Evolutionary conservation across 2,888 invertebrate genomes (phyloP).

Genomic region (Euclidia mi): DNA sequence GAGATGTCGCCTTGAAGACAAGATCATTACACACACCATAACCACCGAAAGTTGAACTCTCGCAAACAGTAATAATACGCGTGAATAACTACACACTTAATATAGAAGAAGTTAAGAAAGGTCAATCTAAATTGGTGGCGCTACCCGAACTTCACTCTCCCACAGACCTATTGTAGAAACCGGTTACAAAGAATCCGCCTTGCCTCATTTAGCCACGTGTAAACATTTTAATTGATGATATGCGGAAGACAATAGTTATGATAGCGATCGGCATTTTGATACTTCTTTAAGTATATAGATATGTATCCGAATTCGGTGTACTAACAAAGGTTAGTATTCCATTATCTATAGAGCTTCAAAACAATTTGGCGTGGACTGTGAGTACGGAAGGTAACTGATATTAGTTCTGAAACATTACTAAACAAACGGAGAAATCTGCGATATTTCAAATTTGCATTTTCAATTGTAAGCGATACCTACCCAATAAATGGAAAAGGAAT

Average conservation of each 20-base stretch:
- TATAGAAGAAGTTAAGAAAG: conserved; percentile 61
- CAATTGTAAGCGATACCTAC: conserved; percentile 50
- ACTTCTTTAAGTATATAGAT: conserved; percentile 60
- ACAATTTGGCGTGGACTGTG: conserved; percentile 22
- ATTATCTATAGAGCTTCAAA: conserved; percentile 44
- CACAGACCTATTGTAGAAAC: conserved; percentile 81
- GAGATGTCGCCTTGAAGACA: conserved; percentile 84
- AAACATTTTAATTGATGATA: conserved; percentile 88
- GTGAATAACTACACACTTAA: conserved; percentile 40
- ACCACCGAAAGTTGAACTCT: conserved; percentile 70
- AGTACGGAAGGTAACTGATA: background rate
- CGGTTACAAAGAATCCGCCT: conserved; percentile 82
- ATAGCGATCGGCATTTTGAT: conserved; percentile 73
- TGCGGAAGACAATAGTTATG: conserved; percentile 82
- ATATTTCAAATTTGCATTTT: conserved; percentile 53
- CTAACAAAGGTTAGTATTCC: conserved; percentile 39
- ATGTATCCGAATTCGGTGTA: conserved; percentile 56
- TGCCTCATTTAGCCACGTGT: conserved; percentile 85
- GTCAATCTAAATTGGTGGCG: conserved; percentile 77
- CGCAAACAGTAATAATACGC: conserved; percentile 47
- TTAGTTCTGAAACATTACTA: conserved; percentile 13
- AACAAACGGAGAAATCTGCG: conserved; percentile 27
- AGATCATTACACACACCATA: conserved; percentile 70
- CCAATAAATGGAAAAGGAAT: too few relatives aligned
- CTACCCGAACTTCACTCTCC: conserved; percentile 80